phyloP scores from a whole-genome alignment of 2,113 vertebrate genomes.

The Syrmaticus mikado region DNA sequence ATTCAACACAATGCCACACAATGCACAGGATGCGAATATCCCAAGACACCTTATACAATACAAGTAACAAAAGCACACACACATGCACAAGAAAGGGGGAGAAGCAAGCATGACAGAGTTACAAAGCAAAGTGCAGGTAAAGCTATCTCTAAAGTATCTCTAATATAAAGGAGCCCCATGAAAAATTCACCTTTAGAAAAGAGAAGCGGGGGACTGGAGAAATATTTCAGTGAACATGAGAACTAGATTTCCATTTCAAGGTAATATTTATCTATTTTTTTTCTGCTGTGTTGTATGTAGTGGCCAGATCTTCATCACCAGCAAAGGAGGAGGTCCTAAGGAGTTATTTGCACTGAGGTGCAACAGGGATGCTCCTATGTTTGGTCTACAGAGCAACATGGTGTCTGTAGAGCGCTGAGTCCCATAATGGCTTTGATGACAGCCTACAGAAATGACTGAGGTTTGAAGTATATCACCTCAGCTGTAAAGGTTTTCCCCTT shows the following conservation, averaged over 20 bases:
- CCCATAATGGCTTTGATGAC: neutral
- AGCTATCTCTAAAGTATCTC: neutral
- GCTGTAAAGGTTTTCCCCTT: fast-evolving
- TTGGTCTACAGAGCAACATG: neutral
- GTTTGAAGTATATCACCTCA: neutral
- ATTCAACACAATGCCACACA: conserved; percentile 76
- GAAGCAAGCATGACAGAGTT: neutral
- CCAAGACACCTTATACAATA: conserved; percentile 75
- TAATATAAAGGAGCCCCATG: neutral
- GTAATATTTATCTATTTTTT: neutral
- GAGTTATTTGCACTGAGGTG: no score
- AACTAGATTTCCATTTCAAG: neutral
- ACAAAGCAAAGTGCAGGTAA: conserved; percentile 18
- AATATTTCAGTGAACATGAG: neutral
- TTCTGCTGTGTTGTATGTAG: neutral
- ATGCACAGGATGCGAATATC: conserved; percentile 76
- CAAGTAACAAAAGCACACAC: conserved; percentile 61
- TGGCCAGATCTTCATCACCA: neutral
- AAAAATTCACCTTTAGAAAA: neutral
- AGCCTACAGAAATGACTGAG: neutral
- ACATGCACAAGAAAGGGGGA: conserved; percentile 44
- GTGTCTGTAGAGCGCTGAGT: neutral
- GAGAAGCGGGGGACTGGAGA: neutral
- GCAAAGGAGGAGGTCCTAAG: neutral
- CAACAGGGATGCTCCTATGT: neutral